phyloP scores from a whole-genome alignment of 1,140 invertebrate species.

The Drosophila neocordata region DNA sequence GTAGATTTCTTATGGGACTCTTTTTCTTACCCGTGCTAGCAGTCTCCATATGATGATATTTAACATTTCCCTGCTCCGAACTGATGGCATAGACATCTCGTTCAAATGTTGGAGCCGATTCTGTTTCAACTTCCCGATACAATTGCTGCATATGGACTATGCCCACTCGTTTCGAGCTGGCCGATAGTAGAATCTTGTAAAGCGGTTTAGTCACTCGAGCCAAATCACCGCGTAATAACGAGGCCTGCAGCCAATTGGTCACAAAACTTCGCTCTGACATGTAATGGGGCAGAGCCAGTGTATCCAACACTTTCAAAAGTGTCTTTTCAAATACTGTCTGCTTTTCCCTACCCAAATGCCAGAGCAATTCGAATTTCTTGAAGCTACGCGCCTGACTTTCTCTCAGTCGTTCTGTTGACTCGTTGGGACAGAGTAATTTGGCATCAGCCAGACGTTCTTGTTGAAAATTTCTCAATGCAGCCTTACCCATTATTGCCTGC shows the following conservation, averaged over 20 bases:
- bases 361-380: constrained; percentile 90
- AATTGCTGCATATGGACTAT: constrained; percentile 92
- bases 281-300: constrained; percentile 68
- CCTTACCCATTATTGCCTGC: constrained; percentile 12
- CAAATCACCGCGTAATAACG: constrained; percentile 90
- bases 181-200: constrained; percentile 90
- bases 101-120: constrained; percentile 82
- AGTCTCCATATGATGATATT: constrained; percentile 89
- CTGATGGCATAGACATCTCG: constrained; percentile 92
- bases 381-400: constrained; percentile 86
- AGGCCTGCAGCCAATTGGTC: constrained; percentile 83
- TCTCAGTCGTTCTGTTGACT: constrained; percentile 59
- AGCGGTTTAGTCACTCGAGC: constrained; percentile 91
- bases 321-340: constrained; percentile 82
- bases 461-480: constrained; percentile 53
- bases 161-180: constrained; percentile 92
- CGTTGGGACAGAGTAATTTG: constrained; percentile 67
- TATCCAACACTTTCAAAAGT: constrained; percentile 76
- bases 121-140: constrained; percentile 84
- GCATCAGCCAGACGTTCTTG: constrained; percentile 69
- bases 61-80: constrained; percentile 92
- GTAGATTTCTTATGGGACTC: constrained; percentile 77
- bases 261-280: constrained; percentile 81
- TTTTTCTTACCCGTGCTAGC: constrained; percentile 67
- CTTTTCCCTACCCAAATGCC: constrained; percentile 90